Percentiles rank a stretch among this genome's conserved stretches.
Conservation (phyloP, 2,888 invertebrate genomes). For the Phasia obesa region DNA sequence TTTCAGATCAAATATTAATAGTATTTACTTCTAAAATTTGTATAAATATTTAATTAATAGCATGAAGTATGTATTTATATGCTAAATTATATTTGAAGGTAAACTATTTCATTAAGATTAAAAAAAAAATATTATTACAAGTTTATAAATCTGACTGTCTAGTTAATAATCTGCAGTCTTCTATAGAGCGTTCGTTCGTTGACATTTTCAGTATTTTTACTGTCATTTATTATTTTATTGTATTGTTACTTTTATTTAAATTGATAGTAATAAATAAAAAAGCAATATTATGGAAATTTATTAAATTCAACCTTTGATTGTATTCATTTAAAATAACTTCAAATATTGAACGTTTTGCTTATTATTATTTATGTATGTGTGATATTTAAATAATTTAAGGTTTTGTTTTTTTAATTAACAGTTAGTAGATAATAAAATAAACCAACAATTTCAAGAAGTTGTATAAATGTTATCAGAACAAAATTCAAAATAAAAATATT, state of each 20-base stretch:
- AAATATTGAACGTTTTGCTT: too few species aligned
- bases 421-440: not conserved
- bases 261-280: not conserved
- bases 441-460: not conserved
- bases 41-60: slow-evolving; percentile 30
- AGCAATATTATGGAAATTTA: not conserved
- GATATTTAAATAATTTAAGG: not conserved
- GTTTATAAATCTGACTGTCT: slow-evolving; percentile 35
- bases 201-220: slow-evolving; percentile 37
- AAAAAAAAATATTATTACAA: slow-evolving; percentile 38
- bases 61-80: not conserved
- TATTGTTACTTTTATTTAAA: slow-evolving; percentile 8
- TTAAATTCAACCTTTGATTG: too few species aligned
- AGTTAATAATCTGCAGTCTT: slow-evolving; percentile 15
- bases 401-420: not conserved
- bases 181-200: slow-evolving; percentile 33
- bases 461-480: not conserved
- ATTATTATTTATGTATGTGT: too few species aligned
- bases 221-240: slow-evolving; percentile 5
- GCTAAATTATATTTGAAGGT: slow-evolving; percentile 41
- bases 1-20: slow-evolving; percentile 33
- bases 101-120: slow-evolving; percentile 41
- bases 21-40: slow-evolving; percentile 2
- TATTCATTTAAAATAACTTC: too few species aligned
- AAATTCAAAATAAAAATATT: not conserved